These are phyloP conservation scores for Onthophagus taurus DNA, from an alignment of 1,140 invertebrate species.

Conservation along the genomic window DNA sequence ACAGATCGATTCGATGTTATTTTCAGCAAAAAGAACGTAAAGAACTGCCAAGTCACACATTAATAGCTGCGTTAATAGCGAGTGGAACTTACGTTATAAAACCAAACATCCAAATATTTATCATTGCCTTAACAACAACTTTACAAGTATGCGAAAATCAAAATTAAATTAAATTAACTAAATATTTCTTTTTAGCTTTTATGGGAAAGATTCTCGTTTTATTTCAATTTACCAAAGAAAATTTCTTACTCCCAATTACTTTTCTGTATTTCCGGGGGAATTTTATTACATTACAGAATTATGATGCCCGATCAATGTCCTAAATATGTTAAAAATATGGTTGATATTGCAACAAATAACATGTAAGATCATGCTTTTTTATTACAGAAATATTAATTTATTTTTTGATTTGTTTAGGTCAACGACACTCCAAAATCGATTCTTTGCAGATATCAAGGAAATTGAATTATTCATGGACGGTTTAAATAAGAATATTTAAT, in stretches of 20 bases:
- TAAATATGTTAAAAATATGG: constrained; percentile 9
- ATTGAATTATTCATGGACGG: too few relatives aligned
- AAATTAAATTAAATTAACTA: background rate
- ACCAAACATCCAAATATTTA: constrained; percentile 21
- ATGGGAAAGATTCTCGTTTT: background rate
- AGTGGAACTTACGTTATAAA: constrained; percentile 20
- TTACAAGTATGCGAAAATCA: constrained; percentile 20
- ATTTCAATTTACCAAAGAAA: constrained; percentile 6
- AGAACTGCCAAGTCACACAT: constrained; percentile 11
- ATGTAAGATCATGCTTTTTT: too few relatives aligned
- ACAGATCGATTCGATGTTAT: constrained; percentile 15
- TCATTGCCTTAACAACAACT: constrained; percentile 22
- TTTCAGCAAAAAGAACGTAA: constrained; percentile 8
- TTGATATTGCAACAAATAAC: constrained; percentile 7
- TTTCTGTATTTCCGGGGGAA: constrained; percentile 3
- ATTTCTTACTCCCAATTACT: background rate
- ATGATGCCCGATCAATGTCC: constrained; percentile 8
- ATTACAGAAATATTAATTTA: too few relatives aligned
- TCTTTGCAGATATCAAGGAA: too few relatives aligned
- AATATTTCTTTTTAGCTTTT: constrained; percentile 1
- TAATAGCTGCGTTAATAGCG: constrained; percentile 22
- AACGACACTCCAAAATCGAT: too few relatives aligned
- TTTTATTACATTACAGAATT: constrained; percentile 8
- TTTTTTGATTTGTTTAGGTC: too few relatives aligned
- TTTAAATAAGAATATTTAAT: too few relatives aligned